Percentiles rank a stretch among this genome's conserved stretches.
Evolutionary conservation across 2,888 invertebrate species (phyloP).

Genomic region (Drosophila lacicola): DNA sequence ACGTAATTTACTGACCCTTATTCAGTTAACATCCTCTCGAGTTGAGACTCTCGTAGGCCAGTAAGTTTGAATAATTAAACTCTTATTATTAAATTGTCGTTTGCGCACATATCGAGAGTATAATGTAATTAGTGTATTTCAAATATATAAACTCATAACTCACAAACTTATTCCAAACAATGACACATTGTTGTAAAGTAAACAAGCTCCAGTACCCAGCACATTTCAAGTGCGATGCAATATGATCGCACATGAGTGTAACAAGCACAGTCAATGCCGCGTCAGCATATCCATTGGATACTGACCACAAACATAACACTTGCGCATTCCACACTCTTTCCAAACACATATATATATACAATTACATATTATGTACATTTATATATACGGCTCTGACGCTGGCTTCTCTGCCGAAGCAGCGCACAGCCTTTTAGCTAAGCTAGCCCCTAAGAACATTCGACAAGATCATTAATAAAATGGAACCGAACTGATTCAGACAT

Average conservation of each 20-base stretch:
- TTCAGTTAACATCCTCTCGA: too few species aligned
- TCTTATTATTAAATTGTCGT: too few species aligned
- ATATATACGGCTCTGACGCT: background rate
- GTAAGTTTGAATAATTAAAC: too few species aligned
- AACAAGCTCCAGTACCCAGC: background rate
- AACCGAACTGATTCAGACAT: background rate
- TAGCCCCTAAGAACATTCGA: background rate
- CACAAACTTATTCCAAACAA: background rate
- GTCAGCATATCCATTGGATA: background rate
- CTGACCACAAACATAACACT: background rate
- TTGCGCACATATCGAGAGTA: too few species aligned
- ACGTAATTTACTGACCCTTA: too few species aligned
- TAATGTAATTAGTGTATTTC: too few species aligned
- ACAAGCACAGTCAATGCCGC: background rate
- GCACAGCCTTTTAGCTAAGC: slow-evolving; percentile 1
- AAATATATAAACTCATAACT: too few species aligned
- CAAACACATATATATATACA: too few species aligned
- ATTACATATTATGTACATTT: background rate
- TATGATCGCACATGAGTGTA: background rate
- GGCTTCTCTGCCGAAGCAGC: background rate
- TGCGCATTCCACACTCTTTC: background rate
- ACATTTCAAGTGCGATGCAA: too few species aligned
- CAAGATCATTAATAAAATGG: background rate
- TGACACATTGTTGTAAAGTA: background rate
- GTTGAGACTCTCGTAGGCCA: too few species aligned